phyloP scores from a whole-genome alignment of 2,888 invertebrate species.

The Hipparchia sbordonii region DNA sequence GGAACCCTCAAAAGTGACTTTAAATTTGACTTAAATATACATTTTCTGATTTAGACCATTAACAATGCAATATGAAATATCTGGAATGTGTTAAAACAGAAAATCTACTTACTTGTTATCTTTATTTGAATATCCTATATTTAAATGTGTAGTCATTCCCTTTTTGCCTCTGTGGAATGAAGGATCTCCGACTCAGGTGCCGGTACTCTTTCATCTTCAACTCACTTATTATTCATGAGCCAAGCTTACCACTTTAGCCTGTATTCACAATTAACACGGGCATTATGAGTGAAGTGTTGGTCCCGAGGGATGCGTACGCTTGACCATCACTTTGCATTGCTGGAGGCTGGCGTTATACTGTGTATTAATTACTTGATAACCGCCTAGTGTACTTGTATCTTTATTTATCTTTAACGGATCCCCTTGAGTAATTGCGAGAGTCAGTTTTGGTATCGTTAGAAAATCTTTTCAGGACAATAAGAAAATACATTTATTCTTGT shows the following conservation, averaged over 20 bases:
- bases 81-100: too few relatives aligned
- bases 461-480: too few relatives aligned
- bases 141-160: neutral
- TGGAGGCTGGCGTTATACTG: neutral
- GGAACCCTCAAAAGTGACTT: too few relatives aligned
- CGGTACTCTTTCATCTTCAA: slow-evolving; percentile 18
- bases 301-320: slow-evolving; percentile 9
- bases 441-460: too few relatives aligned
- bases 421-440: neutral
- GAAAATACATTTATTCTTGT: too few relatives aligned
- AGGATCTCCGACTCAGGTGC: neutral
- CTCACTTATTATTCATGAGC: slow-evolving; percentile 15
- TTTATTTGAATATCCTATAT: neutral
- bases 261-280: slow-evolving; percentile 17
- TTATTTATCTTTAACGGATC: neutral
- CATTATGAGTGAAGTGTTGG: slow-evolving; percentile 16
- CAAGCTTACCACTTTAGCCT: slow-evolving; percentile 10
- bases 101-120: too few relatives aligned
- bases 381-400: neutral
- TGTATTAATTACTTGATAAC: slow-evolving; percentile 1
- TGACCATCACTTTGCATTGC: slow-evolving; percentile 2
- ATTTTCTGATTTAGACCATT: too few relatives aligned
- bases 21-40: too few relatives aligned
- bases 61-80: too few relatives aligned
- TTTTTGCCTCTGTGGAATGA: neutral